Conservation (phyloP, 2,113 vertebrate genomes). For the Prunella fulvescens region DNA sequence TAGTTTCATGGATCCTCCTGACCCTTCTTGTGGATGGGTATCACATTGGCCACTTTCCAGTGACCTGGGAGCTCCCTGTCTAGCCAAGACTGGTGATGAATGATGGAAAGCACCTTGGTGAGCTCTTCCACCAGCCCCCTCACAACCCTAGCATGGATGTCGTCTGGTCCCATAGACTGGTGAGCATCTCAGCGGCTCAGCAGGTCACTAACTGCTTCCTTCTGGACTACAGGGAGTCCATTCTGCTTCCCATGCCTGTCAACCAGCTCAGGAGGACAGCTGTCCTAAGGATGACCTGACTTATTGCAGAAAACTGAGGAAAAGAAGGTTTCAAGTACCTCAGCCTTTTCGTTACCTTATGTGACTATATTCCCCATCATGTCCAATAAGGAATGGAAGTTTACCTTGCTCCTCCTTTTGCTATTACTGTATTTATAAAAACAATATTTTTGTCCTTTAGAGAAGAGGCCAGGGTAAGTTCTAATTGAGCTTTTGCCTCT, state of each 20-base stretch:
- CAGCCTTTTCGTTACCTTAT: neutral
- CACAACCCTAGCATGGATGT: neutral
- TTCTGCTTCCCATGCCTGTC: neutral
- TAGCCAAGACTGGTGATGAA: neutral
- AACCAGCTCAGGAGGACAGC: neutral
- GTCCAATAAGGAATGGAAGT: neutral
- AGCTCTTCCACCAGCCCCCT: neutral
- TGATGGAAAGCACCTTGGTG: fast-evolving
- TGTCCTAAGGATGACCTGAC: neutral
- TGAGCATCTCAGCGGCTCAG: neutral
- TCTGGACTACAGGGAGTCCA: neutral
- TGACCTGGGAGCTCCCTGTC: neutral
- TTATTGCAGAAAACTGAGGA: neutral
- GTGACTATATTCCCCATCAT: neutral
- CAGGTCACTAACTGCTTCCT: neutral
- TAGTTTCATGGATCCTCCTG: neutral
- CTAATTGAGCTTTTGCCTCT: neutral
- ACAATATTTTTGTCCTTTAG: neutral
- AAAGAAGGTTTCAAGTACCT: neutral
- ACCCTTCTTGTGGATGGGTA: neutral
- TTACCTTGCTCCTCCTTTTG: neutral
- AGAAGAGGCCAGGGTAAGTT: neutral
- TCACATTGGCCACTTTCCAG: neutral
- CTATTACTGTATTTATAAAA: neutral
- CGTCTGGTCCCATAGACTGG: neutral